phyloP scores from a whole-genome alignment of 1,140 invertebrate species.

The Panagrolaimus sp. region DNA sequence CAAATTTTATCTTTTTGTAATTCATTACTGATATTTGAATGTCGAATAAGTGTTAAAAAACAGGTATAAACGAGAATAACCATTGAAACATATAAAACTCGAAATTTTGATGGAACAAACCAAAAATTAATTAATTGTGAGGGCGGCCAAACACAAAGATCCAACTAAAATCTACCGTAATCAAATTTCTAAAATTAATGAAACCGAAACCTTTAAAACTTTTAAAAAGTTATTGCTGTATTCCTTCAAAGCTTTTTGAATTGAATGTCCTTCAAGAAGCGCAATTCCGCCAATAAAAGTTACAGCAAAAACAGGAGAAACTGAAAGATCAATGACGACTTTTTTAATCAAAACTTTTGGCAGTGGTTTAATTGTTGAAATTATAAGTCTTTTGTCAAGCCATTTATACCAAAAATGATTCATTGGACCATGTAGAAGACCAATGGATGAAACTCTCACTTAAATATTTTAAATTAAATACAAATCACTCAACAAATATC shows the following conservation, averaged over 20 bases:
- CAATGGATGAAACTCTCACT: neutral
- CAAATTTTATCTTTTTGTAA: too few relatives aligned
- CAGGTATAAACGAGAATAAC: slow-evolving; percentile 13
- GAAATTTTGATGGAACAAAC: slow-evolving; percentile 7
- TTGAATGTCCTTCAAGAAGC: neutral
- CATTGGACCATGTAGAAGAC: slow-evolving; percentile 7
- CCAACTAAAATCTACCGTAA: slow-evolving; percentile 6
- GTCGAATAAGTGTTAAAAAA: slow-evolving; percentile 5
- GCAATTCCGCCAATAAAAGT: neutral
- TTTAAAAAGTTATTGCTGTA: neutral
- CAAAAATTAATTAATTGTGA: slow-evolving; percentile 17
- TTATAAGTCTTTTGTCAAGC: neutral
- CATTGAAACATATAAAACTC: slow-evolving; percentile 10
- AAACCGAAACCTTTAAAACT: neutral
- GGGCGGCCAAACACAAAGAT: slow-evolving; percentile 15
- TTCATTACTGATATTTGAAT: neutral
- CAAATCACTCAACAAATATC: too few relatives aligned
- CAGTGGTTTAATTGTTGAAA: too few relatives aligned
- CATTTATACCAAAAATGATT: slow-evolving; percentile 9
- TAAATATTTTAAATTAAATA: neutral
- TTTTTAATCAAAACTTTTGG: neutral
- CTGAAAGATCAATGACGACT: neutral
- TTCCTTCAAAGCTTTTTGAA: neutral
- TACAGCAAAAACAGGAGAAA: neutral
- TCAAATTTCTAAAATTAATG: neutral